Evolutionary conservation across 2,113 vertebrate genomes (phyloP), one percentile per base, ranked within the genome.

Genomic region (Nyctibius bracteatus): DNA sequence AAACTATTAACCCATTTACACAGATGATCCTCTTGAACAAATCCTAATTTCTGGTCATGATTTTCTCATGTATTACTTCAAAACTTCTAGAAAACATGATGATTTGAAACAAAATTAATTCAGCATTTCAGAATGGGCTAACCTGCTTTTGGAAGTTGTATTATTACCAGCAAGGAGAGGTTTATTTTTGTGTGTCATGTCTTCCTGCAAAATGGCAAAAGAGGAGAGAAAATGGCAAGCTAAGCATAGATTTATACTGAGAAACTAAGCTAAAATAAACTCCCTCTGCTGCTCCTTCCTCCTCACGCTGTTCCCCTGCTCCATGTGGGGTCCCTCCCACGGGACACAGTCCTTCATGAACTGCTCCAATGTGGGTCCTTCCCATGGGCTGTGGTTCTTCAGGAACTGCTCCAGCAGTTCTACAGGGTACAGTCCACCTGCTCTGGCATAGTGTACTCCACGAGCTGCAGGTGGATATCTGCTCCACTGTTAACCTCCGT

Each of bases 301-400:
- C 33, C 35, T 67, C 47, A 22, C 0, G 1, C 23, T 78, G 3
- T 28, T 88, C 9, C 23, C 11, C 33, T 44, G 37, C 18, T 54
- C 8, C 24, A 28, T 0, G 0, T 28, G 27, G 6, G 2, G 4
- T 39, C 41, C 30, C 19, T 16, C 22, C 19, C 43, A 41, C 2
- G 7, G 47, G 11, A 43, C 8, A 18, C 5, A 23, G 43, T 20
- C 8, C 37, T 74, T 30, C 20, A 37, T n/a, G n/a, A n/a, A 24
- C 27, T 31, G 25, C 46, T 27, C 27, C 74, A 55, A 4, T 2
- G 0, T 37, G 31, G 21, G 9, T 70, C 21, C 10, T 54, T 54
- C 20, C 27, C 10, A 6, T 1, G 1, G 24, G 33, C 31, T 67
- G 21, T 19, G 37, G 46, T 24, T 67, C 65, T 25, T 74, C 14